Percentiles rank a stretch among this genome's conserved stretches.
phyloP scores from a whole-genome alignment of 2,888 invertebrate species.

The Calliphora vomitoria region DNA sequence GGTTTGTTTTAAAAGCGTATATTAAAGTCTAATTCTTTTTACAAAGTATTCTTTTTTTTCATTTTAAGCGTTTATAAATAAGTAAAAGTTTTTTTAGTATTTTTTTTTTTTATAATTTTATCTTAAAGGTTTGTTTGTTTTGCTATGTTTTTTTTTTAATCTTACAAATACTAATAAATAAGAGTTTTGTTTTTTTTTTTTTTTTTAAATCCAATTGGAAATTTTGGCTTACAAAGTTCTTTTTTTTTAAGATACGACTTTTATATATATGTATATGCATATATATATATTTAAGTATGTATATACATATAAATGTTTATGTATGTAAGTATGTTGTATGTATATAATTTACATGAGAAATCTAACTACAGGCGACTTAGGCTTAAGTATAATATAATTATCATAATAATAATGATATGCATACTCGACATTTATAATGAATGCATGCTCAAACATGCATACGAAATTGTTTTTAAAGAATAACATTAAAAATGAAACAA shows the following conservation, averaged over 20 bases:
- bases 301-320: constrained; percentile 37
- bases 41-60: constrained; percentile 54
- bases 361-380: constrained; percentile 81
- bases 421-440: constrained; percentile 71
- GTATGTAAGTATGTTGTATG: constrained; percentile 51
- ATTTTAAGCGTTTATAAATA: constrained; percentile 71
- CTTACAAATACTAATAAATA: constrained; percentile 68
- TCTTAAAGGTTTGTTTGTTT: constrained; percentile 36
- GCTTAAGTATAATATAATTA: constrained; percentile 61
- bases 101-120: constrained; percentile 63
- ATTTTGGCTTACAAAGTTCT: constrained; percentile 73
- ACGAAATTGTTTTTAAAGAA: constrained; percentile 20
- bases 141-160: constrained; percentile 47
- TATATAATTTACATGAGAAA: constrained; percentile 76
- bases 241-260: constrained; percentile 29
- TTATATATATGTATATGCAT: constrained; percentile 26
- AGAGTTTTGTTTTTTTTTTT: constrained; percentile 56
- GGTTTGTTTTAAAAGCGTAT: constrained; percentile 71
- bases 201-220: constrained; percentile 71
- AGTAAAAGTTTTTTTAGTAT: constrained; percentile 76
- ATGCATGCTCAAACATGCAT: constrained; percentile 68
- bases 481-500: constrained; percentile 21
- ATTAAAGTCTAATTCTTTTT: constrained; percentile 71
- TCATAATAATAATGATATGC: constrained; percentile 66
- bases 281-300: constrained; percentile 16